A percentile compares a stretch with the other conserved stretches of the same genome.
These are phyloP conservation scores for Spisula solida DNA, from an alignment of 2,888 invertebrate species.

Conservation along the genomic window DNA sequence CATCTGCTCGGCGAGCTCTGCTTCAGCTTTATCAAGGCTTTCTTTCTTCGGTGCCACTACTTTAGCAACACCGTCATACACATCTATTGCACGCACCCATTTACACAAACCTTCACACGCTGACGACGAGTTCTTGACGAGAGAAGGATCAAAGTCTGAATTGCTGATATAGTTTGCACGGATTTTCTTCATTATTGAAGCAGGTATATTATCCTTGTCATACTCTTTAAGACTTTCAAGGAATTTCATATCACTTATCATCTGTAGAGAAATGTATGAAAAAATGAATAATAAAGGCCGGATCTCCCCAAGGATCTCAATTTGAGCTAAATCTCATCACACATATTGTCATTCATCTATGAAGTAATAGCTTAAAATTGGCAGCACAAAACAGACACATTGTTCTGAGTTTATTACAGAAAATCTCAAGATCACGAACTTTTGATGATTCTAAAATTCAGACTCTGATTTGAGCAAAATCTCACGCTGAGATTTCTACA, in stretches of 20 bases:
- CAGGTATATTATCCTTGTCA: conserved; percentile 87
- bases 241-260: conserved; percentile 87
- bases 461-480: too few species aligned
- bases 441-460: too few species aligned
- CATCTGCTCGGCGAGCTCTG: conserved; percentile 83
- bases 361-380: too few species aligned
- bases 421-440: too few species aligned
- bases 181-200: conserved; percentile 84
- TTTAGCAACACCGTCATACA: conserved; percentile 87
- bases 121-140: conserved; percentile 87
- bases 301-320: too few species aligned
- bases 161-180: conserved; percentile 84
- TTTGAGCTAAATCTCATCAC: too few species aligned
- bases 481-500: too few species aligned
- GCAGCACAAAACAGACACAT: too few species aligned
- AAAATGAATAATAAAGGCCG: too few species aligned
- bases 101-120: conserved; percentile 87
- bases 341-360: too few species aligned
- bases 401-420: too few species aligned
- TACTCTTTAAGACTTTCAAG: conserved; percentile 86
- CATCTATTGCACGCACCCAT: conserved; percentile 87
- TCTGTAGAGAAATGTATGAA: conserved; percentile 73
- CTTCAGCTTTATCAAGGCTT: conserved; percentile 84
- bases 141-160: conserved; percentile 86
- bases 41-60: conserved; percentile 87